Evolutionary conservation across 2,888 invertebrate genomes (phyloP), one percentile per base, ranked within the genome.

Genomic region (Neria commutata): DNA sequence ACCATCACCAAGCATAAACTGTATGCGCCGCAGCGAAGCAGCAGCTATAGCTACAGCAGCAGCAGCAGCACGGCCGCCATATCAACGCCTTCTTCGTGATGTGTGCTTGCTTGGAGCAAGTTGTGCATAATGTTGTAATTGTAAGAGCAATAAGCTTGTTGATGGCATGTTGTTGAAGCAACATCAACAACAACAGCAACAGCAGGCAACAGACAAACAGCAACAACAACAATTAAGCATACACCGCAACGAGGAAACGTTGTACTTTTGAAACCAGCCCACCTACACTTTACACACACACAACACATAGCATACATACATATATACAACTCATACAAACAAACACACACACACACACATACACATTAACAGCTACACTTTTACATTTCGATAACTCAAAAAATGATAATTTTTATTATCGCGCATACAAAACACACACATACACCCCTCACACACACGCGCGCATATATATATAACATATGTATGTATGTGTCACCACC

Each of bases 1-100:
- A 78, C 71, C 59, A 74, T 77, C 2, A 77, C 77, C 56, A 77
- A 77, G 66, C 76, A 78, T 25, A 78, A 78, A 64, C 63, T 77
- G 3, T 77, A 77, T 56, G 74, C 77, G 3, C 67, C 73, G 16
- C 65, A 70, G 6, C 66, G 68, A 25, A 57, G 67, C 14, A 68
- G 73, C 17, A 73, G 72, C 64, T 72, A 72, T 51, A 72, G 71
- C 63, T 73, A 71, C 23, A 73, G 71, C 64, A 68, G 65, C 56
- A 56, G 34, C 51, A 65, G 65, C 56, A 75, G 68, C 66, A 52
- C 70, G 70, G 69, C 63, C 64, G 73, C 73, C 25, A 72, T 74
- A 51, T 71, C 73, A 53, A 73, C 72, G 65, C 74, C 73, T 49
- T 37, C 61, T 45, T 64, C 67, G 60, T 71, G 72, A 71, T 19